phyloP scores from a whole-genome alignment of 2,797 vertebrate species.

The Heteromormyrus szaboi region DNA sequence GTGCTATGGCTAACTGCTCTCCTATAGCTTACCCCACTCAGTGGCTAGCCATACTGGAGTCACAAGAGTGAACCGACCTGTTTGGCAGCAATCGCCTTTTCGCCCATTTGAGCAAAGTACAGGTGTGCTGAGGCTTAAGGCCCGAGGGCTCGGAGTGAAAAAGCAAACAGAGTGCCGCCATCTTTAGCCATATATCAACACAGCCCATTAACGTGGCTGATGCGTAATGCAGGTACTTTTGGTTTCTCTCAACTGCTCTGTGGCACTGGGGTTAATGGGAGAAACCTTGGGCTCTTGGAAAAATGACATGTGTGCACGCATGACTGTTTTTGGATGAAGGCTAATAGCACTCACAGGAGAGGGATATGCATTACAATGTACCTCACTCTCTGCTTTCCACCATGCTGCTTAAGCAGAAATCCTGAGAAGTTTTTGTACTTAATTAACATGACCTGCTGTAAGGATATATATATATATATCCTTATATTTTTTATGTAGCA shows the following conservation, averaged over 20 bases:
- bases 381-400: background rate
- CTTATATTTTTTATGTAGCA: background rate
- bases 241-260: background rate
- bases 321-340: constrained; percentile 26
- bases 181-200: background rate
- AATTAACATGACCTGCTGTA: background rate
- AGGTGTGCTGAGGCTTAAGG: background rate
- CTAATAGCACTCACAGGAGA: background rate
- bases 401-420: background rate
- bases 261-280: constrained; percentile 6
- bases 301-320: constrained; percentile 17
- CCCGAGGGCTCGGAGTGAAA: background rate
- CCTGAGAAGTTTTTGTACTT: background rate
- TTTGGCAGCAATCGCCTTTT: background rate
- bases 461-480: background rate
- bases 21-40: background rate
- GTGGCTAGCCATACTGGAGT: background rate
- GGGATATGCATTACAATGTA: background rate
- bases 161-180: background rate
- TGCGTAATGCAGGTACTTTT: background rate
- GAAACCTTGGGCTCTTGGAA: background rate
- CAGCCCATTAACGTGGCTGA: background rate
- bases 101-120: background rate
- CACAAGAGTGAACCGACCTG: background rate
- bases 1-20: background rate